Conservation (phyloP, 2,797 vertebrate genomes). For the Gallinago stenura region DNA sequence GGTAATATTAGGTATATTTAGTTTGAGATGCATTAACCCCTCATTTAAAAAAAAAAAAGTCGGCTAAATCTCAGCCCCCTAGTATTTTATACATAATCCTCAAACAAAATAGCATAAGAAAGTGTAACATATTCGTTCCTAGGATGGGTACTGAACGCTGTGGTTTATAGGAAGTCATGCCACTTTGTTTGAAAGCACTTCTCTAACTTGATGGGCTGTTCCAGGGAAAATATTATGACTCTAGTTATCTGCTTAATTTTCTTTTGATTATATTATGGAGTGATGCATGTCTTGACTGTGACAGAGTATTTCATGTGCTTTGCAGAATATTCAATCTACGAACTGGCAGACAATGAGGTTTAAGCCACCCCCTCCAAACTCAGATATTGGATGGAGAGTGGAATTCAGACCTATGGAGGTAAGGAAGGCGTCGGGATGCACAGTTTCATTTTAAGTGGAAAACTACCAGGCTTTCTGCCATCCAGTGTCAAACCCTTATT, state of each 20-base stretch:
- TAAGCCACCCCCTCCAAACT: conserved; percentile 98
- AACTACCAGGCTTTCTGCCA: conserved; percentile 17
- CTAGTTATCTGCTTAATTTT: neutral
- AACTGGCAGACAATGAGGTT: conserved; percentile 99
- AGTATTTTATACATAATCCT: neutral
- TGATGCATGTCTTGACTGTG: neutral
- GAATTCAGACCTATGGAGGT: conserved; percentile 99
- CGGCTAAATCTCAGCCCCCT: neutral
- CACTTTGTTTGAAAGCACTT: neutral
- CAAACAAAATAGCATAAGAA: neutral
- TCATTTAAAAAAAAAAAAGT: neutral
- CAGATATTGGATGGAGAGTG: conserved; percentile 98
- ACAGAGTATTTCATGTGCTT: conserved; percentile 44
- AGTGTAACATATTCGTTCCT: neutral
- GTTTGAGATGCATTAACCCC: neutral
- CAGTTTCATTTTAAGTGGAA: conserved; percentile 6
- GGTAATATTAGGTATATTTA: neutral
- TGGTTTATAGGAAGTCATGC: neutral
- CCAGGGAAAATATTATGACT: neutral
- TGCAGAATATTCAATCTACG: conserved; percentile 97
- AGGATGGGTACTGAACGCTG: neutral
- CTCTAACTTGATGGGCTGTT: neutral
- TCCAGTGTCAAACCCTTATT: neutral
- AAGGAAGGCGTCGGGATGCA: neutral
- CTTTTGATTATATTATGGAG: neutral